Evolutionary conservation across 92 coral and sea anemone genomes (phyloP).

Genomic region (Bergia sp.): DNA sequence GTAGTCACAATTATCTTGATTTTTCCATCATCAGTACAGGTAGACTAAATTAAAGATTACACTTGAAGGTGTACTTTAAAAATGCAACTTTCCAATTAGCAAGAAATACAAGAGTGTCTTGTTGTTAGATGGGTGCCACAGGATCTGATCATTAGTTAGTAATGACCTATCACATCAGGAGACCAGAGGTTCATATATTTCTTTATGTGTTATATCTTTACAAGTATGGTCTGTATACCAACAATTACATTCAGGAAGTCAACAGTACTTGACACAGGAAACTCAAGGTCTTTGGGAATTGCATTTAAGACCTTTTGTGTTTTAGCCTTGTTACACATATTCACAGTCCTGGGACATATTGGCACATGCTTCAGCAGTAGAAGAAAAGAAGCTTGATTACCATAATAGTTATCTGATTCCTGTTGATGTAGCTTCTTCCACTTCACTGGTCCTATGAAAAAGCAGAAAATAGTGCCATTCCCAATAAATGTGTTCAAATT

Average conservation of each 20-base stretch:
- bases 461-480: neutral
- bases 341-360: constrained; percentile 40
- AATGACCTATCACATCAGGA: too few relatives aligned
- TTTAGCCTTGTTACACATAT: constrained; percentile 23
- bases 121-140: too few relatives aligned
- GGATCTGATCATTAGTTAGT: too few relatives aligned
- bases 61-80: too few relatives aligned
- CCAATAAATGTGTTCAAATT: neutral
- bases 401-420: neutral
- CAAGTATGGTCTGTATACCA: neutral
- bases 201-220: neutral
- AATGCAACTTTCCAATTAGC: too few relatives aligned
- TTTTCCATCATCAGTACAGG: too few relatives aligned
- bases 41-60: too few relatives aligned
- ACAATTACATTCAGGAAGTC: neutral
- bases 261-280: neutral
- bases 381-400: constrained; percentile 22
- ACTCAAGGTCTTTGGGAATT: neutral
- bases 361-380: constrained; percentile 44
- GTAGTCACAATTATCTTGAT: too few relatives aligned
- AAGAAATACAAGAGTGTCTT: too few relatives aligned
- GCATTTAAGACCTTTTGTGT: neutral
- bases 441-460: neutral
- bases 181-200: too few relatives aligned
- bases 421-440: neutral